A percentile compares a stretch with the other conserved stretches of the same genome.
phyloP scores from a whole-genome alignment of 2,113 vertebrate species.

The Cynoglossus semilaevis region DNA sequence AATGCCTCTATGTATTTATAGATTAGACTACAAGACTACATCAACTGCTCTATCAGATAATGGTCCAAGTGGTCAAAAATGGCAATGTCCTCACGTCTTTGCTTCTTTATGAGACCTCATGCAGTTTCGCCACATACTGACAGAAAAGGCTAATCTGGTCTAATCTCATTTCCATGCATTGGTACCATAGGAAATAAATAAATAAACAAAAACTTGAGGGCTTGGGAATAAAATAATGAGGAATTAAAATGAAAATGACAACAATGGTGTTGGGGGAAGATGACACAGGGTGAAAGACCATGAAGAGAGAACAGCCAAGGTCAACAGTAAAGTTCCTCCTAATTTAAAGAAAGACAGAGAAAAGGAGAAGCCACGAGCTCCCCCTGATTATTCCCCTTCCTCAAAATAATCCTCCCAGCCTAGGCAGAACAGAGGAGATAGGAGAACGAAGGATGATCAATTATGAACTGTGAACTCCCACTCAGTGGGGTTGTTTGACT shows the following conservation, averaged over 20 bases:
- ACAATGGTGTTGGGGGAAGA: slow-evolving; percentile 11
- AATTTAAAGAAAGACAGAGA: slow-evolving; percentile 31
- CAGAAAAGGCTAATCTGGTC: no score
- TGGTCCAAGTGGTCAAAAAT: no score
- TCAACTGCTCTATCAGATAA: no score
- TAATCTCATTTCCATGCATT: slow-evolving; percentile 21
- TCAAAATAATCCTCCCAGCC: slow-evolving; percentile 44
- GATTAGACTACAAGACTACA: no score
- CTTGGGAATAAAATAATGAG: background rate
- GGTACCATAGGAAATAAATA: slow-evolving; percentile 7
- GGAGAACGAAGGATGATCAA: slow-evolving; percentile 68
- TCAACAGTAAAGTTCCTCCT: slow-evolving; percentile 21
- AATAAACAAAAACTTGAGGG: slow-evolving; percentile 12
- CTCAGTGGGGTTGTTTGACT: slow-evolving; percentile 67
- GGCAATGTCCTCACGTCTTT: no score
- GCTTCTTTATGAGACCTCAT: no score
- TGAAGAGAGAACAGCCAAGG: slow-evolving; percentile 13
- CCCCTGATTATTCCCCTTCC: slow-evolving; percentile 47
- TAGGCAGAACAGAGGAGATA: slow-evolving; percentile 60
- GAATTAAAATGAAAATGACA: background rate
- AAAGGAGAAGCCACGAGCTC: slow-evolving; percentile 27
- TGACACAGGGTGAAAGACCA: slow-evolving; percentile 4
- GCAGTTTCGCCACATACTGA: no score
- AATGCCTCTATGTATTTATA: no score
- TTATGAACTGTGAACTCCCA: slow-evolving; percentile 71